Conservation (phyloP, 1,140 invertebrate genomes). For the Procambarus virginalis region DNA sequence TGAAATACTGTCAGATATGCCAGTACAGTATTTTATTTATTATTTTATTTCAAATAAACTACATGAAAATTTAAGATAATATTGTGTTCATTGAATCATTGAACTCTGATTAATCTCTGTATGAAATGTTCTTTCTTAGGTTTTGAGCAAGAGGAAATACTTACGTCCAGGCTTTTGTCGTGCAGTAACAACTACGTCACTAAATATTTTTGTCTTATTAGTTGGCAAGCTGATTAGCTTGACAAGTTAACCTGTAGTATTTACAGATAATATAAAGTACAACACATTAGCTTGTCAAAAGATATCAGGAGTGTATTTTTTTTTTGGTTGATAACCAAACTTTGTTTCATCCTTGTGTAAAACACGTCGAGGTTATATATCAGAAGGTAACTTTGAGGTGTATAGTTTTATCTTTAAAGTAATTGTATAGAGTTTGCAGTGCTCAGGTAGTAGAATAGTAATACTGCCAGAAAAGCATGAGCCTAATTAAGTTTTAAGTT, state of each 20-base stretch:
- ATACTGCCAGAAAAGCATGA: conserved; percentile 40
- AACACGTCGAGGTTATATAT: background rate
- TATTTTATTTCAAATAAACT: background rate
- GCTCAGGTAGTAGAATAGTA: conserved; percentile 58
- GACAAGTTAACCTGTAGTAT: background rate
- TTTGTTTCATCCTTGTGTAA: background rate
- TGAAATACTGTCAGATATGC: conserved; percentile 1
- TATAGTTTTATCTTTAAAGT: conserved; percentile 31
- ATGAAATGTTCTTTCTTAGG: background rate
- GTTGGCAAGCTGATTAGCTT: background rate
- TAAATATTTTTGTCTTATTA: background rate
- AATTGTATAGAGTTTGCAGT: conserved; percentile 45
- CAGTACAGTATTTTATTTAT: background rate
- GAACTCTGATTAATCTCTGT: background rate
- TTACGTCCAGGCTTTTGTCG: background rate
- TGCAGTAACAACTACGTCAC: background rate
- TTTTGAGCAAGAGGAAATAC: background rate
- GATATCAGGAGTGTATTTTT: conserved; percentile 4
- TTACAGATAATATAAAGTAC: conserved; percentile 36
- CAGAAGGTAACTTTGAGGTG: background rate
- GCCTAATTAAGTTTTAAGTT: background rate
- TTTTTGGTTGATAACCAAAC: background rate
- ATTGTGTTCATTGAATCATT: background rate
- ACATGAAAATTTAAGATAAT: background rate
- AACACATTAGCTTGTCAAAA: conserved; percentile 15